Conservation (phyloP, 2,113 vertebrate genomes). For the Mustela nigripes region DNA sequence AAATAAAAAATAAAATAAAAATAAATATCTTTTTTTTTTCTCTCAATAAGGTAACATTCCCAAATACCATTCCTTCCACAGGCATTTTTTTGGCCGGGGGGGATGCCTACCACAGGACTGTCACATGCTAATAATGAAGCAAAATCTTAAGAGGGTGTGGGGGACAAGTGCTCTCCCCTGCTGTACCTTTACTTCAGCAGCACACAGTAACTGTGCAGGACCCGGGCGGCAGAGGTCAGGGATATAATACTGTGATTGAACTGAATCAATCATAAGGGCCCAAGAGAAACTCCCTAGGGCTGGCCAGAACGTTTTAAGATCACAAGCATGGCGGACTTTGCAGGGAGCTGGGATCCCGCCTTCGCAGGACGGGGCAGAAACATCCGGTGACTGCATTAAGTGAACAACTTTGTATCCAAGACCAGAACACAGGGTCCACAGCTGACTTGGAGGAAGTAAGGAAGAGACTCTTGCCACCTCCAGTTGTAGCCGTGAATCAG, state of each 20-base stretch:
- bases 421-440: background rate
- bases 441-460: background rate
- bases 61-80: background rate
- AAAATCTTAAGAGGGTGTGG: background rate
- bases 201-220: too few species aligned
- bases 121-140: background rate
- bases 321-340: background rate
- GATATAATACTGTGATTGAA: background rate
- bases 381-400: background rate
- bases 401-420: background rate
- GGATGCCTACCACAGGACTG: background rate
- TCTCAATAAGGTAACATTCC: background rate
- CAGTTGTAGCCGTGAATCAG: background rate
- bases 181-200: background rate
- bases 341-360: background rate
- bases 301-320: background rate
- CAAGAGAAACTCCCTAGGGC: background rate
- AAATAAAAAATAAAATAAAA: background rate
- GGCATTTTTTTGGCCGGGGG: background rate
- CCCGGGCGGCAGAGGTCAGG: background rate
- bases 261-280: background rate
- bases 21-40: background rate
- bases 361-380: background rate
- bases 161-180: too few species aligned
- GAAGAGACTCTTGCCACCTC: background rate